Base-by-base conservation (phyloP, 2,113 vertebrate genomes). In the Planiliza haematocheilus region DNA sequence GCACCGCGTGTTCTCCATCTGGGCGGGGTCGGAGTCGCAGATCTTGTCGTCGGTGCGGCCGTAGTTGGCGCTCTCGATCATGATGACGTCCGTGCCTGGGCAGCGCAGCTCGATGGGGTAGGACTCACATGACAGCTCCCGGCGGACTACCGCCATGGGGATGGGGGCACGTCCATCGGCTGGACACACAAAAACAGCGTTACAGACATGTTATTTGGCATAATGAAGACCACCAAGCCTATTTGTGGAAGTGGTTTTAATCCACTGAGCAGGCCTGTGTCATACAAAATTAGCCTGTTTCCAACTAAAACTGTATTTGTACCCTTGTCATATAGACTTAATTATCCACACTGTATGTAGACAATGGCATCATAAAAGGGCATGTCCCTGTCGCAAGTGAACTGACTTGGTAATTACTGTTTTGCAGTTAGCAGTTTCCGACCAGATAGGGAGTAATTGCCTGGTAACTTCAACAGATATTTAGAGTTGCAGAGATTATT, bases 51-150 rank as follows among this genome's bases (percentile, higher is more conserved):
- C 98, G 0, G 97, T 99, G 87, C 98, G 96, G 45, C 98, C 98
- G 0, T 99, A 99, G 96, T 99, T 99, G 94, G 97, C 98, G 82
- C 97, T 99, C 93, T 99, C 98, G 0, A 99, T 99, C 98, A 99
- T 99, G 93, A 99, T 99, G 88, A 99, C 98, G 39, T 99, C 98
- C 5, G 97, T 99, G 85, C 98, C 98, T 0, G 98, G 98, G 90
- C 98, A 99, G 81, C 98, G 98, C 21, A 99, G 95, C 87, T 99
- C 98, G 5, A 99, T 99, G 70, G 97, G 96, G 91, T 99, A 99
- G 82, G 97, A 97, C 94, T 99, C 98, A n/a, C 98, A 99, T 56
- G 98, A 99, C 68, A 99, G 94, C 87, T 99, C 98, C 91, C 98
- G 92, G 55, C 98, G 95, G 68, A 99, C 97, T 90, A 99, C 97